Evolutionary conservation across 1,140 invertebrate species (phyloP), one percentile per base, ranked within the genome.

Genomic region (Lepidurus packardi): DNA sequence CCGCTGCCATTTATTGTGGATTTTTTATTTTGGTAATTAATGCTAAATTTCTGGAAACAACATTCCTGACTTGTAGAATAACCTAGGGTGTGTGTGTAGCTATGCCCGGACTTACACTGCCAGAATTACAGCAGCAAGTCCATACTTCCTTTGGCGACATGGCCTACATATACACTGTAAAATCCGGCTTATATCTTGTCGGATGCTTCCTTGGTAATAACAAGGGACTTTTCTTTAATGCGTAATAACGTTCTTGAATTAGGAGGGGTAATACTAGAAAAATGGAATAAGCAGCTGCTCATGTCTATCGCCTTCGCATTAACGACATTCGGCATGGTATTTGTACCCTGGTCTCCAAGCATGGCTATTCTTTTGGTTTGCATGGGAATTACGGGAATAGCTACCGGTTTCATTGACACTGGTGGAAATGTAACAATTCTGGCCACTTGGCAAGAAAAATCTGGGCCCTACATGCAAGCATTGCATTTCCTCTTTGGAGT

Each of bases 401-500:
- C 85, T 34, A 85, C 85, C 82, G 85, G 85, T 9, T 83, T 86
- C 24, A 81, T 87, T 8, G 85, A 86, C 79, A 85, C 85, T 82
- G 85, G 87, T 77, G 85, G 86, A n/a, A 88, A 88, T 84, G 85
- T 87, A 7, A 83, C 86, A 74, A 87, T 87, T 81, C 82, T 88
- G 10, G 82, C 85, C 75, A 82, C 88, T 8, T 89, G 87, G 87
- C 85, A 85, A 10, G 83, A 84, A 73, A 83, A 85, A 73, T 87
- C 86, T 81, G 85, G 84, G 5, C 87, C 87, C 6, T 88, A 86
- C 78, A 85, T 89, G 80, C 88, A 89, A 81, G 82, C 86, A 6
- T 78, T 89, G 43, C 88, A 89, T 79, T 88, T 88, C 82, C 85
- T 85, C 25, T 88, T 88, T 84, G 87, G 86, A 24, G 79, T 88